Evolutionary conservation across 2,888 invertebrate species (phyloP).

Genomic region (Ormyrus rosae): DNA sequence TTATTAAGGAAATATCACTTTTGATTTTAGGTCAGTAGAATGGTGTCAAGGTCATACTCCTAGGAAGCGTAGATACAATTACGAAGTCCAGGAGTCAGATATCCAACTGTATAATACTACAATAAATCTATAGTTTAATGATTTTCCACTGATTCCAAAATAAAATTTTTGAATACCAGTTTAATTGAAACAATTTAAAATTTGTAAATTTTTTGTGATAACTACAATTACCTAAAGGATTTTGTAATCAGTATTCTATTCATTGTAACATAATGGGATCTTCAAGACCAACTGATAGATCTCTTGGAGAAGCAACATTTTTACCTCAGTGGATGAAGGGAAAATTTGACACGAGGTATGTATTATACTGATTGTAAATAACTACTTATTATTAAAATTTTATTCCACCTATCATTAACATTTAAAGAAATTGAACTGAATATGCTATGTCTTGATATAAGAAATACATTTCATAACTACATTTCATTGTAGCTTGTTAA

Average conservation of each 20-base stretch:
- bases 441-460: no score
- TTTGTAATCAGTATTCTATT: conserved; percentile 1
- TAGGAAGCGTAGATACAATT: conserved; percentile 54
- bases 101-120: conserved; percentile 26
- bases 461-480: no score
- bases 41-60: conserved; percentile 61
- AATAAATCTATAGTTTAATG: conserved; percentile 35
- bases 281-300: conserved; percentile 69
- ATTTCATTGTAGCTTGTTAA: no score
- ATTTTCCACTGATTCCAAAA: conserved; percentile 34
- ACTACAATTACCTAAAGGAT: neutral
- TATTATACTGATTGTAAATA: neutral
- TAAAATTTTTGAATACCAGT: neutral
- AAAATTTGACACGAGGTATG: conserved; percentile 79
- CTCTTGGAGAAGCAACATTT: conserved; percentile 77
- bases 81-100: conserved; percentile 40
- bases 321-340: conserved; percentile 87
- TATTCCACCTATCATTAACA: no score
- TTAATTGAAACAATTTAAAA: conserved; percentile 17
- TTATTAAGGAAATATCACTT: conserved; percentile 12
- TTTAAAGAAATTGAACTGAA: no score
- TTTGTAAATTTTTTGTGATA: conserved; percentile 18
- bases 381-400: no score
- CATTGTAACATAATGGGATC: conserved; percentile 67
- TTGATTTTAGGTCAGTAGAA: conserved; percentile 64